Base-by-base conservation (phyloP, 2,797 vertebrate species). In the Sternotherus odoratus region DNA sequence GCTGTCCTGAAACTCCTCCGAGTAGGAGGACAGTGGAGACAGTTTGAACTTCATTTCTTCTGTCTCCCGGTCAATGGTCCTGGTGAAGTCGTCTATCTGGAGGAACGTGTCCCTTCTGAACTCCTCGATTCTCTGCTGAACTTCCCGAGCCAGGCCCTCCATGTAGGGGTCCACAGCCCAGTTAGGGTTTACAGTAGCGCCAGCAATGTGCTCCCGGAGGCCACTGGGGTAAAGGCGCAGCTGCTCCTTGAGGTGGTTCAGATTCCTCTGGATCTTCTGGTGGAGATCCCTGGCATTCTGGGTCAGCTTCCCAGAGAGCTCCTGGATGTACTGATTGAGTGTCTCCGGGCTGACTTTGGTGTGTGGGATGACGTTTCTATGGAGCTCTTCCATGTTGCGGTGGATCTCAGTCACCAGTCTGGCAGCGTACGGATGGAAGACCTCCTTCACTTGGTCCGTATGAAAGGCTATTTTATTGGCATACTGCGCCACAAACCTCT, bases 91-190 rank as follows among this genome's bases (percentile, higher is more conserved):
- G 0, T 88, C 97, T 39, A 98, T 97, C 93, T 97, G 97, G 6
- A 63, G 53, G 43, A 93, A 91, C 0, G 98, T 96, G 54, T 97
- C 96, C 0, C 60, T 91, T 2, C 97, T 97, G 94, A 98, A 97
- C 3, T 83, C 90, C 93, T 98, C 97, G 77, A 99, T 84, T 8
- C 95, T 98, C 39, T 23, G 33, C 48, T 97, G 98, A 78, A 99
- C 96, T 77, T 95, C n/a, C 2, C 98, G 97, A 7, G 98, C 36
- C 16, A 99, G 98, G 95, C 98, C 98, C 90, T 99, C 98, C 23
- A 98, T 79, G 1, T 98, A 98, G 79, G 54, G 26, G 1, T 51
- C 26, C 0, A 98, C 2, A 43, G 39, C 66, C 84, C 10, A 36
- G 28, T 7, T 15, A 7, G 33, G 36, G 26, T 96, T 69, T 2